A percentile compares a stretch with the other conserved stretches of the same genome.
Conservation (phyloP, 1,140 invertebrate species). For the Meloidogyne floridensis region DNA sequence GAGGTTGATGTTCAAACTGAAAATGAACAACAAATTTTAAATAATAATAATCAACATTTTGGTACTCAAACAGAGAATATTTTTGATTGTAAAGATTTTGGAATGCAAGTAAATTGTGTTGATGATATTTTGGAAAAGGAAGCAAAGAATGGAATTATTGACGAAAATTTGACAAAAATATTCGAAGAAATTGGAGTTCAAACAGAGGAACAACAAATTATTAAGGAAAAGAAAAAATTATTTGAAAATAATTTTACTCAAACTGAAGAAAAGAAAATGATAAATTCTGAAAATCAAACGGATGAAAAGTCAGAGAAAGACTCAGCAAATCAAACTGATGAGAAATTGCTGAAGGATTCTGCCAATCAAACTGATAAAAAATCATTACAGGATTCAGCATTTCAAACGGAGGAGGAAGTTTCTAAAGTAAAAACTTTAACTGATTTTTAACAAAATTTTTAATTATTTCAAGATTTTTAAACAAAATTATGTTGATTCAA, state of each 20-base stretch:
- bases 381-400: not conserved
- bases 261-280: slow-evolving; percentile 16
- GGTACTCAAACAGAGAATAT: not conserved
- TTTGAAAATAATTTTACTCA: not conserved
- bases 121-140: too few relatives aligned
- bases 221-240: not conserved
- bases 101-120: not conserved
- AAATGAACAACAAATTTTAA: not conserved
- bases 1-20: slow-evolving; percentile 1
- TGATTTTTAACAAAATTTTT: too few relatives aligned
- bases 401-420: slow-evolving; percentile 14
- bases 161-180: slow-evolving; percentile 11
- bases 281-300: not conserved
- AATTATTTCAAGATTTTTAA: not conserved
- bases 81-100: not conserved
- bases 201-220: not conserved
- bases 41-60: not conserved
- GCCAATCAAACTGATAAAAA: slow-evolving; percentile 9
- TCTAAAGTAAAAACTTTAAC: not conserved
- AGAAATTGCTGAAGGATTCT: not conserved
- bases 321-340: not conserved
- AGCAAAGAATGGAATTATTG: too few relatives aligned
- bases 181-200: not conserved
- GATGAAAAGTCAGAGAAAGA: not conserved
- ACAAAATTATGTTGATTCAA: not conserved